Conservation (phyloP, 2,113 vertebrate genomes). For the Apeltes quadracus region DNA sequence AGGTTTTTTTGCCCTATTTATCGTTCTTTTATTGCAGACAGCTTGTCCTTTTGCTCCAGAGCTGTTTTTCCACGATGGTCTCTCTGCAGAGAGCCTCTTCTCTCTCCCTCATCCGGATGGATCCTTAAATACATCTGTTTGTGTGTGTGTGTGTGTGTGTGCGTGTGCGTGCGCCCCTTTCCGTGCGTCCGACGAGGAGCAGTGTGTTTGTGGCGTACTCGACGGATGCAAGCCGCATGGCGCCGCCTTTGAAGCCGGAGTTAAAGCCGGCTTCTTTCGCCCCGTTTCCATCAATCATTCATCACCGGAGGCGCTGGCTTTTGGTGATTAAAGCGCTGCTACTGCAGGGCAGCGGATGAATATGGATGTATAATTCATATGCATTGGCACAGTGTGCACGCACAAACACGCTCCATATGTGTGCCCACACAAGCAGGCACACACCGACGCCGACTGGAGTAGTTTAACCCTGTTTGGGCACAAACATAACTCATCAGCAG, state of each 20-base stretch:
- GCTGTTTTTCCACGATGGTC: conserved; percentile 63
- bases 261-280: conserved; percentile 73
- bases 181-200: conserved; percentile 8
- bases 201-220: conserved; percentile 60
- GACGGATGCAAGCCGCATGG: conserved; percentile 66
- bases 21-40: conserved; percentile 63
- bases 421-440: conserved; percentile 22
- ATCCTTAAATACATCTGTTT: conserved; percentile 17
- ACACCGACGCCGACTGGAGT: conserved; percentile 24
- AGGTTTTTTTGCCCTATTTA: conserved; percentile 74
- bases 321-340: conserved; percentile 82
- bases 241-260: conserved; percentile 79
- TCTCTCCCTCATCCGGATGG: conserved; percentile 47
- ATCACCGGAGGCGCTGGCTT: conserved; percentile 78
- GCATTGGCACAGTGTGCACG: conserved; percentile 49
- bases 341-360: conserved; percentile 78
- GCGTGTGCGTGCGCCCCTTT: neutral
- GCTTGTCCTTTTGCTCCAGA: conserved; percentile 71
- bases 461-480: conserved; percentile 32
- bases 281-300: conserved; percentile 86
- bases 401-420: conserved; percentile 28
- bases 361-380: conserved; percentile 83
- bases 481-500: conserved; percentile 35
- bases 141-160: conserved; percentile 4
- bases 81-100: conserved; percentile 55